Evolutionary conservation across 2,888 invertebrate genomes (phyloP).

Genomic region (Habroteleia sp.): DNA sequence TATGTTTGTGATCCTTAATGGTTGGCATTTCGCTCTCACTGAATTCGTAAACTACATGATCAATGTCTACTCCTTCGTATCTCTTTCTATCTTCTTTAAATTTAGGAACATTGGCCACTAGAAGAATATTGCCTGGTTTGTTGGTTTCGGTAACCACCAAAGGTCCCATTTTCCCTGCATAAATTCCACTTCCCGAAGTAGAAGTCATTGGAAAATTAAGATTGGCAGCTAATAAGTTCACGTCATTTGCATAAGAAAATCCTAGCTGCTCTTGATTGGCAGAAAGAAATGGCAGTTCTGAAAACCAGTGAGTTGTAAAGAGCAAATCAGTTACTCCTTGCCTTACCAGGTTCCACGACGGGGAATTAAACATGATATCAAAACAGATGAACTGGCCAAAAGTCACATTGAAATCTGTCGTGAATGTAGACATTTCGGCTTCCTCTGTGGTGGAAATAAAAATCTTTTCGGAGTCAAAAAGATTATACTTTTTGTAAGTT

Average conservation of each 20-base stretch:
- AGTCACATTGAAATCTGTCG: conserved; percentile 89
- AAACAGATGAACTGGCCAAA: conserved; percentile 93
- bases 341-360: conserved; percentile 81
- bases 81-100: conserved; percentile 42
- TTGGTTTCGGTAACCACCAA: not conserved
- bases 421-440: conserved; percentile 84
- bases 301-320: conserved; percentile 90
- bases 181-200: conserved; percentile 83
- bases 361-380: conserved; percentile 88
- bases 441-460: not conserved
- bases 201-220: conserved; percentile 85
- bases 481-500: conserved; percentile 82
- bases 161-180: conserved; percentile 43
- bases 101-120: conserved; percentile 63
- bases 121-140: conserved; percentile 37
- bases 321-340: conserved; percentile 84
- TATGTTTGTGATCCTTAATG: not conserved
- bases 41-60: conserved; percentile 12
- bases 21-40: conserved; percentile 14
- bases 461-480: conserved; percentile 78
- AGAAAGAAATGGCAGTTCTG: conserved; percentile 89
- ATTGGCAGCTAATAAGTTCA: conserved; percentile 88
- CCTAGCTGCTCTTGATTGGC: conserved; percentile 87
- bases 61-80: conserved; percentile 1
- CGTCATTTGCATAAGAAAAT: conserved; percentile 86